Evolutionary conservation across 2,888 invertebrate species (phyloP).

Genomic region (Nycteola revayana): DNA sequence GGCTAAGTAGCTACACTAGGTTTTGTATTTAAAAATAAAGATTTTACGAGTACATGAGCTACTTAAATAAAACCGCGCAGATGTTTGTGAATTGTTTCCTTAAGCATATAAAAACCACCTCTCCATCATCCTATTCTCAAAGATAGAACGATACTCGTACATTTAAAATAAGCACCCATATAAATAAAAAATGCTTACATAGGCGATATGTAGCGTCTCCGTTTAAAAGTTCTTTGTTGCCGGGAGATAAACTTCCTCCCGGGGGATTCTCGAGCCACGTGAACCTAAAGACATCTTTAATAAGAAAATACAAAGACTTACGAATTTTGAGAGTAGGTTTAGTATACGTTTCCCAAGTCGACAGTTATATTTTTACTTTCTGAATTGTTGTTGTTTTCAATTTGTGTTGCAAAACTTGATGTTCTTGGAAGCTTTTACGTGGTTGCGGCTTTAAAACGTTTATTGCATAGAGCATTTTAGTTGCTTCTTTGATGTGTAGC

Average conservation of each 20-base stretch:
- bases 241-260: slow-evolving; percentile 40
- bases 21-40: too few relatives aligned
- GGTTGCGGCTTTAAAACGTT: too few relatives aligned
- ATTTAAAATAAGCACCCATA: slow-evolving; percentile 25
- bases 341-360: slow-evolving; percentile 13
- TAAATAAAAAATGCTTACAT: slow-evolving; percentile 30
- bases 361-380: slow-evolving; percentile 7
- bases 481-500: too few relatives aligned
- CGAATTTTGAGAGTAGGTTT: slow-evolving; percentile 24
- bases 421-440: background rate
- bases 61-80: too few relatives aligned
- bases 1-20: too few relatives aligned
- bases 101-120: too few relatives aligned
- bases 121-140: too few relatives aligned
- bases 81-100: too few relatives aligned
- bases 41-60: too few relatives aligned
- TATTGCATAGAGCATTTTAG: too few relatives aligned
- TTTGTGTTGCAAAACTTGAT: slow-evolving; percentile 5
- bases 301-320: slow-evolving; percentile 32
- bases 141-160: too few relatives aligned
- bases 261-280: slow-evolving; percentile 34
- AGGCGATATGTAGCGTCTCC: slow-evolving; percentile 28
- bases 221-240: slow-evolving; percentile 42
- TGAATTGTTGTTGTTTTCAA: slow-evolving; percentile 7
- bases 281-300: slow-evolving; percentile 34